A percentile compares a stretch with the other conserved stretches of the same genome.
Conservation (phyloP, 1,140 invertebrate species). For the Drosophila ohnishii region DNA sequence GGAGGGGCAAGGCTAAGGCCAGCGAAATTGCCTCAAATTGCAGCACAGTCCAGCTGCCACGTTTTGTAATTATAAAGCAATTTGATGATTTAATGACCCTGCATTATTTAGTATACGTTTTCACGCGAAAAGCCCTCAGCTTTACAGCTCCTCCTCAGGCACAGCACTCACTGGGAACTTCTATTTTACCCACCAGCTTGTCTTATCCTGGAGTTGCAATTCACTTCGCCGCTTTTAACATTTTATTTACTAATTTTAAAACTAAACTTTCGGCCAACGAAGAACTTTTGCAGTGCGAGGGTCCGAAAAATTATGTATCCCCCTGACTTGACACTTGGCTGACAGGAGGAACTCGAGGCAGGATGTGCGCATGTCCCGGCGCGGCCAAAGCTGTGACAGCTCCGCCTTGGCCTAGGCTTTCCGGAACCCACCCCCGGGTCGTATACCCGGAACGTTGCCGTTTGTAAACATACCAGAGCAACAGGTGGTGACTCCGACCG, state of each 20-base stretch:
- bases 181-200: constrained; percentile 35
- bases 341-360: constrained; percentile 43
- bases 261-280: constrained; percentile 20
- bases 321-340: constrained; percentile 59
- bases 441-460: background rate
- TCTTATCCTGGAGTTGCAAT: constrained; percentile 10
- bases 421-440: constrained; percentile 24
- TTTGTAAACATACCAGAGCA: constrained; percentile 36
- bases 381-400: constrained; percentile 51
- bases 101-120: constrained; percentile 23
- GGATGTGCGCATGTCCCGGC: constrained; percentile 56
- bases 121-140: background rate
- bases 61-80: constrained; percentile 29
- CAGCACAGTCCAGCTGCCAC: constrained; percentile 9
- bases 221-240: constrained; percentile 46
- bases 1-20: constrained; percentile 40
- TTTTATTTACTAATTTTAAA: constrained; percentile 28
- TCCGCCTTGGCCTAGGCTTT: constrained; percentile 42
- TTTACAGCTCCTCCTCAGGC: background rate
- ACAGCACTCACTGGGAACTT: background rate
- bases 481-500: constrained; percentile 37
- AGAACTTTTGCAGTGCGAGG: constrained; percentile 60
- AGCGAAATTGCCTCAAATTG: constrained; percentile 41
- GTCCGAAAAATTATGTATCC: constrained; percentile 80
- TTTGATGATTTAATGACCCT: constrained; percentile 22